Base-by-base conservation (phyloP, 2,888 invertebrate genomes). In the Synergus japonicus region DNA sequence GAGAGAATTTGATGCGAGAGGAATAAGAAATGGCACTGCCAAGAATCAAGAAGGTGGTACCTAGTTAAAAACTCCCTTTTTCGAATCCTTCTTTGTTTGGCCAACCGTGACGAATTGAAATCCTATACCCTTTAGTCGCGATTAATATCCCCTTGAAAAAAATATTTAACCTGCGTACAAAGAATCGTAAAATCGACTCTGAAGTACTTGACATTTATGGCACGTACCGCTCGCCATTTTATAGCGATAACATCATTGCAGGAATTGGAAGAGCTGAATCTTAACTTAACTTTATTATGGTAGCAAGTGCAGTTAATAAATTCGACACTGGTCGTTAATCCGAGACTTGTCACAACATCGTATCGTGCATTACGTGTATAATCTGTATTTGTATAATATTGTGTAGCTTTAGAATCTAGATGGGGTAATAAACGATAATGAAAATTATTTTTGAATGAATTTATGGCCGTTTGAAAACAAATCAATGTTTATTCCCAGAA, bases 11-110 rank as follows among this genome's bases (percentile, higher is more conserved):
- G 80, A 77, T 82, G 82, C 78, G 83, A 80, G 80, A 78, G 79
- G 85, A 85, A 86, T 85, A 85, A 85, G 84, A 86, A 85, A 84
- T 13, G 77, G 79, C 66, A 54, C 66, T 29, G 18, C 76, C n/a
- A 76, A 22, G 63, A 66, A 77, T 65, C 49, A n/a, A 46, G 65
- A 44, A 54, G 66, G 66, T 69, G 37, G 18, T 60, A 78, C 66
- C 66, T 44, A n/a, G n/a, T 79, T 79, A 66, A 76, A 76, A 76
- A 58, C 58, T 18, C 43, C 44, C 58, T 58, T 76, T 66, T 76
- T 67, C 22, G 18, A 18, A n/a, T 29, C 43, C 67, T 76, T 58
- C 64, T 76, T 76, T 79, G 76, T 79, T 66, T 37, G 41, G n/a
- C 22, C 15, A 73, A 29, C 54, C 41, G 54, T 49, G 73, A 73